A percentile compares a stretch with the other conserved stretches of the same genome.
Conservation (phyloP, 1,140 invertebrate species). For the Phymorhynchus buccinoides region DNA sequence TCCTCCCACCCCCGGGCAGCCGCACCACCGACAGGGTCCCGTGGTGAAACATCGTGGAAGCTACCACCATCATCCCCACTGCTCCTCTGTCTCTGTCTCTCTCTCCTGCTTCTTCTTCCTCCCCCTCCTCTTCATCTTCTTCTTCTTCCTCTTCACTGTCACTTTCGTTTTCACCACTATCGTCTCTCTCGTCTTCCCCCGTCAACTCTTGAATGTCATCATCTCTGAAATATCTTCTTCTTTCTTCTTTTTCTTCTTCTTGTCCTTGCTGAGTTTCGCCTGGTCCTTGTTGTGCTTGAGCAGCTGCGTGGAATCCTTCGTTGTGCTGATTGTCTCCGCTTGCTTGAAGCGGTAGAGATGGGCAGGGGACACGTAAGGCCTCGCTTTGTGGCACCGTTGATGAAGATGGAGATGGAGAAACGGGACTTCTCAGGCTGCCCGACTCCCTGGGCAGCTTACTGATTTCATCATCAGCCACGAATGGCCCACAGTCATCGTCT, state of each 20-base stretch:
- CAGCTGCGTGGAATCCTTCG: background rate
- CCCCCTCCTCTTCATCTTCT: slow-evolving; percentile 7
- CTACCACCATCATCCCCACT: background rate
- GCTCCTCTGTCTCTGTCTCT: background rate
- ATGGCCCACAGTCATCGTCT: too few relatives aligned
- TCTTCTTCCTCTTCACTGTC: slow-evolving; percentile 1
- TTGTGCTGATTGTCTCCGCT: background rate
- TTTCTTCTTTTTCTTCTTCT: background rate
- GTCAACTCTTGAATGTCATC: background rate
- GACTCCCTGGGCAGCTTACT: too few relatives aligned
- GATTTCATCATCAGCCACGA: too few relatives aligned
- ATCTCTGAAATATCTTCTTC: background rate
- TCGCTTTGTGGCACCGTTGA: too few relatives aligned
- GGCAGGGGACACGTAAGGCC: too few relatives aligned
- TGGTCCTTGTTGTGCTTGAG: background rate
- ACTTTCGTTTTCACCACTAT: background rate
- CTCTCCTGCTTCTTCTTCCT: background rate
- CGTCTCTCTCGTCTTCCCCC: background rate
- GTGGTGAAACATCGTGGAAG: slow-evolving; percentile 34
- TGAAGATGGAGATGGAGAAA: too few relatives aligned
- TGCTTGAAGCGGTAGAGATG: too few relatives aligned
- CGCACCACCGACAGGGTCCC: slow-evolving; percentile 1
- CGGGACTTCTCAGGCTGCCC: too few relatives aligned
- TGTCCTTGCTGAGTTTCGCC: background rate
- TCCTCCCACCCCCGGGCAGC: slow-evolving; percentile 22